These are phyloP conservation scores for Oscheius sp. DNA, from an alignment of 2,888 invertebrate species.

Conservation along the genomic window DNA sequence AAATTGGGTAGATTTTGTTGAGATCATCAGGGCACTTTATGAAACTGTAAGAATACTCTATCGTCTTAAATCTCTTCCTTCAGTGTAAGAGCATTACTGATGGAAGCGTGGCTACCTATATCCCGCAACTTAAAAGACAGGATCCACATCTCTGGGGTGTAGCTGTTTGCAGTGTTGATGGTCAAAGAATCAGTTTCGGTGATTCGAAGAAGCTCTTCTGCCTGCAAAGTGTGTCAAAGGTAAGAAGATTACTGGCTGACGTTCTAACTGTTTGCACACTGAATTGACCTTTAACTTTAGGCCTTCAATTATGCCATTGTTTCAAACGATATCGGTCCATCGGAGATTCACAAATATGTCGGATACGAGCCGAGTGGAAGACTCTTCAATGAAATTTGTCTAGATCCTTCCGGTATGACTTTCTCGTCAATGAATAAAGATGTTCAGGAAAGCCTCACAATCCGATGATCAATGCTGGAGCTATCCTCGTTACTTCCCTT, in stretches of 20 bases:
- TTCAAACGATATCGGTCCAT: slow-evolving; percentile 77
- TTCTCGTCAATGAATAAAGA: neutral
- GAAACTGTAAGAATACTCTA: slow-evolving; percentile 45
- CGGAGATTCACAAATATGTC: slow-evolving; percentile 89
- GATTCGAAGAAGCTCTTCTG: slow-evolving; percentile 91
- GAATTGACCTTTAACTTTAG: slow-evolving; percentile 74
- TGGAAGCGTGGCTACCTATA: slow-evolving; percentile 77
- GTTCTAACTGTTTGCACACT: neutral
- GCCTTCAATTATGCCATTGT: slow-evolving; percentile 95
- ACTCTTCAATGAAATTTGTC: slow-evolving; percentile 92
- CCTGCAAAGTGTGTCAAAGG: slow-evolving; percentile 83
- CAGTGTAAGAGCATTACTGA: slow-evolving; percentile 33
- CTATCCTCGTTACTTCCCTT: slow-evolving; percentile 89
- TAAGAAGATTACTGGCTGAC: neutral
- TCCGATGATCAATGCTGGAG: slow-evolving; percentile 99
- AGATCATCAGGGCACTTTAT: slow-evolving; percentile 86
- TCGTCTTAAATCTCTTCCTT: too few species aligned
- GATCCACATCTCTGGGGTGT: slow-evolving; percentile 81
- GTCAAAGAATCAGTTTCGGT: slow-evolving; percentile 79
- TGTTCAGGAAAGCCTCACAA: slow-evolving; percentile 92
- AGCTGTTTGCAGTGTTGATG: slow-evolving; percentile 94
- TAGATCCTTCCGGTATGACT: slow-evolving; percentile 83
- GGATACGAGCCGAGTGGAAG: slow-evolving; percentile 96
- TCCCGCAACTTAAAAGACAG: slow-evolving; percentile 88
- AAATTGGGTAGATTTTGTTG: slow-evolving; percentile 87